phyloP scores from a whole-genome alignment of 1,140 invertebrate species.

The Aphelenchoides besseyi region DNA sequence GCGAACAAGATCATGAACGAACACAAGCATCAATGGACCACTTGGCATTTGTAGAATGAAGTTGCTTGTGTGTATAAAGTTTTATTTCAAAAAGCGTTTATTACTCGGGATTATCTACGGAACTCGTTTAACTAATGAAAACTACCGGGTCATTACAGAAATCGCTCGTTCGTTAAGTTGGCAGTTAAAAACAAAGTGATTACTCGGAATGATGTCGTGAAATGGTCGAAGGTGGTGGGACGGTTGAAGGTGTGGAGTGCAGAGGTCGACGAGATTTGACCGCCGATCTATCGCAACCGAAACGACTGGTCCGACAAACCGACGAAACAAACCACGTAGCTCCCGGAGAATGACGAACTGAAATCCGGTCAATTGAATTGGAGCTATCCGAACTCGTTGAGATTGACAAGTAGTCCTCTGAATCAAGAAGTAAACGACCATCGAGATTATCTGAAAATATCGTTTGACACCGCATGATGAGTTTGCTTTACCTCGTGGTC shows the following conservation, averaged over 20 bases:
- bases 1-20: no score
- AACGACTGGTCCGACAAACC: background rate
- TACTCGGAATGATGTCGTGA: background rate
- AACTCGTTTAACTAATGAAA: no score
- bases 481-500: background rate
- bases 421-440: background rate
- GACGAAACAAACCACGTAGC: background rate
- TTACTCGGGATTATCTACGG: no score
- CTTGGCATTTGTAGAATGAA: no score
- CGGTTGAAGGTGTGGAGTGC: background rate
- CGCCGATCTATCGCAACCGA: background rate
- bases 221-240: background rate
- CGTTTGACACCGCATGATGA: background rate
- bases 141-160: no score
- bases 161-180: no score
- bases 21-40: no score
- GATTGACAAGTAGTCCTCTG: background rate
- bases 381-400: slow-evolving; percentile 8
- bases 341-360: slow-evolving; percentile 1
- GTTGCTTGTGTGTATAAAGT: no score
- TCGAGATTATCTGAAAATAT: background rate
- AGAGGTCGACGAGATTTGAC: background rate
- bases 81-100: no score
- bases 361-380: slow-evolving; percentile 14
- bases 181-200: background rate